Base-by-base conservation (phyloP, 2,888 invertebrate species). In the Spialia ferax region DNA sequence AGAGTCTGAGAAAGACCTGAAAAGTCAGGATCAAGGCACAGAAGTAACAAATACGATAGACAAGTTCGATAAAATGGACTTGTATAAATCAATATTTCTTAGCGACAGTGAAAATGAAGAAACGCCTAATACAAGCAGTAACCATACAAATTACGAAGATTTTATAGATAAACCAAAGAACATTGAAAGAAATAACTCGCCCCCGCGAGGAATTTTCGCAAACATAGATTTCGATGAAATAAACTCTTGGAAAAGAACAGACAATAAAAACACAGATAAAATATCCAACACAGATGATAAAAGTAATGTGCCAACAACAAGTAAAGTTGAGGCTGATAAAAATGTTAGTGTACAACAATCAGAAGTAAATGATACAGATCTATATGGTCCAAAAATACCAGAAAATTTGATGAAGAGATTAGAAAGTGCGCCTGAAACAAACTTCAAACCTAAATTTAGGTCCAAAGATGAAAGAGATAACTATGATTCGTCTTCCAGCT, bases 11-110 rank as follows among this genome's bases (percentile, higher is more conserved):
- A 86, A 86, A 63, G 85, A 81, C 72, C 69, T 81, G 15, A 76
- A 79, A 67, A 81, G 69, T 8, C 86, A 86, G 71, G 76, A 84
- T 2, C 75, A 82, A 72, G 83, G 79, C 0, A 76, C 74, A 4
- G 83, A 81, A 76, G 85, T 91, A 0, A 85, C 85, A 0, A 87
- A 92, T 59, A 89, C 94, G 0, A 94, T 94, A 67, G 85, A 93
- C 18, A 88, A 91, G 74, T 94, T 94, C 67, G 92, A 94, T 68
- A 93, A 88, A 87, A 92, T 94, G 84, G 98, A 98, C 86, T 91
- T 99, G 3, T 99, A 98, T 80, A 97, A 97, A 86, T 96, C 98
- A 0, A 97, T 99, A 77, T 99, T 99, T 82, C 94, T 97, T 26
- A 96, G 96, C 77, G 97, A 97, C 69, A 97, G 96, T 79, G 97